phyloP scores from a whole-genome alignment of 2,113 vertebrate species.

The Rhabdornis inornatus region DNA sequence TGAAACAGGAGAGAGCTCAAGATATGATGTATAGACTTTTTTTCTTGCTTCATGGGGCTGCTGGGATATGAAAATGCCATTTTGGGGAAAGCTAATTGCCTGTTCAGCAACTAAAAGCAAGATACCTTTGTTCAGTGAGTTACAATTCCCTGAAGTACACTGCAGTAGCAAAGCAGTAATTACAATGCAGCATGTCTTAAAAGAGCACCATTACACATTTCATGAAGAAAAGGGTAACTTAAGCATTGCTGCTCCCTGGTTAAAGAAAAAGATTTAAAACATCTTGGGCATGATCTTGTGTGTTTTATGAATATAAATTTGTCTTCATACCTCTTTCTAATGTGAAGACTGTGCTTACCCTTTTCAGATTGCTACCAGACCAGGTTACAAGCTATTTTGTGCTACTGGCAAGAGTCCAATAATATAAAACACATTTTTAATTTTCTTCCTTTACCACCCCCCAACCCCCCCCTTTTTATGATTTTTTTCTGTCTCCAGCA shows the following conservation, averaged over 20 bases:
- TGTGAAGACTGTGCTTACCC: neutral
- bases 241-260: neutral
- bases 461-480: rapidly evolving
- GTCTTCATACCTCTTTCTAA: neutral
- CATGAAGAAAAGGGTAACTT: constrained; percentile 11
- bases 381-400: neutral
- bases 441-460: neutral
- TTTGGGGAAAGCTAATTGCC: constrained; percentile 48
- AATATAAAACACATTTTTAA: constrained; percentile 7
- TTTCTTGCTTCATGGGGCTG: neutral
- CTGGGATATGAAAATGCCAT: constrained; percentile 22
- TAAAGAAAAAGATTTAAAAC: constrained; percentile 26
- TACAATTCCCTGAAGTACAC: constrained; percentile 30
- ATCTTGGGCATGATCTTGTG: neutral
- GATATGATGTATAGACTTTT: constrained; percentile 10
- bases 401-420: neutral
- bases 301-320: constrained; percentile 27
- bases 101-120: constrained; percentile 53
- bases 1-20: neutral
- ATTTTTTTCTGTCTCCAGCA: neutral
- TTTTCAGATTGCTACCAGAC: neutral
- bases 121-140: constrained; percentile 54
- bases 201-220: constrained; percentile 42
- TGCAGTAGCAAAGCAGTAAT: constrained; percentile 44
- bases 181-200: constrained; percentile 43